Base-by-base conservation (phyloP, 2,113 vertebrate species). In the Tapirus terrestris region DNA sequence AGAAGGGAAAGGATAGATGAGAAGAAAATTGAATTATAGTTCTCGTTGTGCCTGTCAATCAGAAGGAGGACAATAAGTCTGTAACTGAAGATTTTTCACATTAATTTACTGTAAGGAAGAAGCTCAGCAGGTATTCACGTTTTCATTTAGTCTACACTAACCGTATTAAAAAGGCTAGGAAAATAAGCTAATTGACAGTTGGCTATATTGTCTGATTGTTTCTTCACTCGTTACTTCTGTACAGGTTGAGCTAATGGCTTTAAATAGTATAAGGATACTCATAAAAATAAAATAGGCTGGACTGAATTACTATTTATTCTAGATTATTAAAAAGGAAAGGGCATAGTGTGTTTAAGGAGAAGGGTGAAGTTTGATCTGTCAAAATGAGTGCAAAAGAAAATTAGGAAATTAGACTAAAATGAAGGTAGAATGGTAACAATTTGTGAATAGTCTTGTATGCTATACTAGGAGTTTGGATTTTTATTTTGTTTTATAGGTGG, bases 241-340 rank as follows among this genome's bases (percentile, higher is more conserved):
- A 48, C n/a, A 88, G 45, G 53, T 92, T 88, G 91, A 93, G 53
- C 45, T 85, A 91, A 72, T 93, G 36, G 21, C 56, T 97, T 93
- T 91, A 98, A 91, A 79, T 96, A 88, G 68, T 90, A 4, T 76
- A 91, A 70, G 12, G 6, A 68, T 75, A 56, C 82, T 91, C 67
- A 91, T 89, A 95, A 95, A 96, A 97, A 92, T 79, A 86, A 97
- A 97, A 67, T 75, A 94, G 92, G 48, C 53, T 58, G 48, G 18
- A 33, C 48, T 89, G 51, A 94, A 67, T 89, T 94, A 60, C 58
- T 96, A 2, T 95, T 95, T 96, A 89, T 91, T 94, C 33, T 94
- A 95, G 73, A 86, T 95, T 94, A 88, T 90, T 97, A 88, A 96
- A 97, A 95, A 93, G 76, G 67, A 97, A 97, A 92, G 73, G n/a